phyloP scores from a whole-genome alignment of 2,113 vertebrate species.

The Pitta sordida region DNA sequence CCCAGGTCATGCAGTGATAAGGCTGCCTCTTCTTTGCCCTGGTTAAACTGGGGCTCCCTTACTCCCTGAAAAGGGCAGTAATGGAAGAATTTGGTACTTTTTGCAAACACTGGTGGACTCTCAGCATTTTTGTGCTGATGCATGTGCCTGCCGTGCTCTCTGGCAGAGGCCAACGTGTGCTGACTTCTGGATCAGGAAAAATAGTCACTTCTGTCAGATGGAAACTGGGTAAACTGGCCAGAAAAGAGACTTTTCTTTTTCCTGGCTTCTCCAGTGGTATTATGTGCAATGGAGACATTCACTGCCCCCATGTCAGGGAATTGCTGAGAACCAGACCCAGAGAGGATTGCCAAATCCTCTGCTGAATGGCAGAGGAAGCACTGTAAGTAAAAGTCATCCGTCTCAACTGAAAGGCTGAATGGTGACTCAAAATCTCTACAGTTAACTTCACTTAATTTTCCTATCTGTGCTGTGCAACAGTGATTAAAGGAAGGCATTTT shows the following conservation, averaged over 20 bases:
- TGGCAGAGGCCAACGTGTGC: neutral
- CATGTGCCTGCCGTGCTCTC: neutral
- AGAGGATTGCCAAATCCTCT: constrained; percentile 20
- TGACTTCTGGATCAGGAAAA: neutral
- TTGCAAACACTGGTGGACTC: neutral
- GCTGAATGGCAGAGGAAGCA: constrained; percentile 32
- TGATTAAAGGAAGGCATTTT: neutral
- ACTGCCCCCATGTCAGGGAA: neutral
- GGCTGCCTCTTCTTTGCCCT: neutral
- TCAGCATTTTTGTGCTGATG: neutral
- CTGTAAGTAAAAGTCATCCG: constrained; percentile 22
- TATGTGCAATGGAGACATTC: neutral
- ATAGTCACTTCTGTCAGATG: neutral
- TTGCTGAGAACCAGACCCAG: constrained; percentile 36
- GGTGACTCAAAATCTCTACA: neutral
- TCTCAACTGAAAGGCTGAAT: constrained; percentile 13
- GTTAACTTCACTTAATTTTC: neutral
- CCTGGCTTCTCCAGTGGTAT: neutral
- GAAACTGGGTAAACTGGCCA: neutral
- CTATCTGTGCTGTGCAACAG: neutral
- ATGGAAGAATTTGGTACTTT: neutral
- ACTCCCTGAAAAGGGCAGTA: neutral
- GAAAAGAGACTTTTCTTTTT: neutral
- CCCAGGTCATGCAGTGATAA: neutral
- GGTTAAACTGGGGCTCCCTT: neutral